phyloP scores from a whole-genome alignment of 2,113 vertebrate species.

The Cyprichromis sp. region DNA sequence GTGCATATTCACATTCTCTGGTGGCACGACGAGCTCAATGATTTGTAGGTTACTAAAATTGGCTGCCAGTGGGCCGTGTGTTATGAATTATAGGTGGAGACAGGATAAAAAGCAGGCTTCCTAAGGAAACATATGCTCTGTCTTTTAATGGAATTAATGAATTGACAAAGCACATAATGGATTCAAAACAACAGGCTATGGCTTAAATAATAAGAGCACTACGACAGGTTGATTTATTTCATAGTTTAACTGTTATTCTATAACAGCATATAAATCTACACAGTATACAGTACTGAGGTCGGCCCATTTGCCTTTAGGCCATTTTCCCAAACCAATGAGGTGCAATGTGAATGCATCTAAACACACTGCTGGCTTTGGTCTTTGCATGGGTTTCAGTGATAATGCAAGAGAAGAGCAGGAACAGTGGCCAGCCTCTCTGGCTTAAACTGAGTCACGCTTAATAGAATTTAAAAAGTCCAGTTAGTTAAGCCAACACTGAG shows the following conservation, averaged over 20 bases:
- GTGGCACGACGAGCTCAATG: not conserved
- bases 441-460: not conserved
- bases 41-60: not conserved
- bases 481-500: not conserved
- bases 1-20: not conserved
- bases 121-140: not conserved
- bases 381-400: not conserved
- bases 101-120: not conserved
- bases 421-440: not conserved
- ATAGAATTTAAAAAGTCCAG: not conserved
- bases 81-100: not conserved
- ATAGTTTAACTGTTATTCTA: not conserved
- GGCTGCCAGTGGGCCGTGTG: not conserved
- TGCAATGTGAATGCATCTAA: not conserved
- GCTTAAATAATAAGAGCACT: not conserved
- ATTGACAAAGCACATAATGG: not conserved
- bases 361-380: not conserved
- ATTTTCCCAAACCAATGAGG: not conserved
- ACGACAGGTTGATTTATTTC: not conserved
- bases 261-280: not conserved
- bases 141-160: not conserved
- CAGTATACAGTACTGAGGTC: not conserved
- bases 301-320: not conserved
- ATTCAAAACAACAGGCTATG: not conserved
- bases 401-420: not conserved